Percentiles rank a stretch among this genome's conserved stretches.
phyloP scores from a whole-genome alignment of 53 echinoderm and acorn worm species.

The Echinarachnius parma region DNA sequence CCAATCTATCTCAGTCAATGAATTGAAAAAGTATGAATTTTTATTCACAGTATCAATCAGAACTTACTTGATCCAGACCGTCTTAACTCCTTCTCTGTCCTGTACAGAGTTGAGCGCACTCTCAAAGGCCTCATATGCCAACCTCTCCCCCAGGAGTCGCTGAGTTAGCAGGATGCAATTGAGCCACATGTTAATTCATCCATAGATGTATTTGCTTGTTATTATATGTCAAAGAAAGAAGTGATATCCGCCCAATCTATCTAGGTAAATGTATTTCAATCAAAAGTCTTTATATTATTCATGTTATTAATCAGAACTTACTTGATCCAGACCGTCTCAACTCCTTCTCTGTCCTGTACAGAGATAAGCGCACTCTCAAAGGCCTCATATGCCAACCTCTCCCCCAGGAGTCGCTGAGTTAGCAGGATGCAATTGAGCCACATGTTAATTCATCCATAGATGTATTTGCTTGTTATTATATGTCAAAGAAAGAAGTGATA shows the following conservation, averaged over 20 bases:
- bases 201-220: too few species aligned
- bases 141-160: constrained; percentile 22
- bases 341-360: constrained; percentile 35
- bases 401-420: constrained; percentile 27
- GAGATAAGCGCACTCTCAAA: constrained; percentile 67
- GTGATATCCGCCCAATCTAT: too few species aligned
- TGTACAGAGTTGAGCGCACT: constrained; percentile 55
- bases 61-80: constrained; percentile 74
- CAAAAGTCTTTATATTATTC: too few species aligned
- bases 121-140: constrained; percentile 63
- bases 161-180: constrained; percentile 61
- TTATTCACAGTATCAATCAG: too few species aligned
- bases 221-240: too few species aligned
- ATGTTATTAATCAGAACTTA: too few species aligned
- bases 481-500: too few species aligned
- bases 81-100: constrained; percentile 44
- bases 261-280: too few species aligned
- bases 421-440: constrained; percentile 72
- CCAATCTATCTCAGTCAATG: too few species aligned
- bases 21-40: too few species aligned
- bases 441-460: too few species aligned
- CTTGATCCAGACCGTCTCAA: constrained; percentile 71
- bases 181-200: constrained; percentile 76
- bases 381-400: constrained; percentile 47
- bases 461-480: too few species aligned